Evolutionary conservation across 2,888 invertebrate species (phyloP).

Genomic region (Junonia oenone): DNA sequence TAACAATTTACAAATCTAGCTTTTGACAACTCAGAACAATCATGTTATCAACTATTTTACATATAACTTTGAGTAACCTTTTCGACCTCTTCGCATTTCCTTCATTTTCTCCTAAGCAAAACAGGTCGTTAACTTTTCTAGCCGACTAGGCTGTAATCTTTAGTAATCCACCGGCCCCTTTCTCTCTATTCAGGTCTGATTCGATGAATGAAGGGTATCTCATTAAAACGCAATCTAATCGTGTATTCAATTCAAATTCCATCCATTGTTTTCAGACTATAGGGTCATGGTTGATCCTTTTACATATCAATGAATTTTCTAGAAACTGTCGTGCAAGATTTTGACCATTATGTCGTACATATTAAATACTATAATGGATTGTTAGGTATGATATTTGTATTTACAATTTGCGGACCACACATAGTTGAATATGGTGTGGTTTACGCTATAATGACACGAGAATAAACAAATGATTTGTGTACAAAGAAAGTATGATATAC

Average conservation of each 20-base stretch:
- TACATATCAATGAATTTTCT: conserved; percentile 24
- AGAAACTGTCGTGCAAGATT: background rate
- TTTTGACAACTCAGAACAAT: too few species aligned
- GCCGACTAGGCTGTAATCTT: background rate
- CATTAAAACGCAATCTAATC: conserved; percentile 26
- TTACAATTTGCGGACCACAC: conserved; percentile 7
- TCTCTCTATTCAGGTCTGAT: conserved; percentile 18
- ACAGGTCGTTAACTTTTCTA: background rate
- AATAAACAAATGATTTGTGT: background rate
- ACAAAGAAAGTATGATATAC: background rate
- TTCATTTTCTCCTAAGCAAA: background rate
- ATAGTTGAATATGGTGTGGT: background rate
- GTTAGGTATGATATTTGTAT: background rate
- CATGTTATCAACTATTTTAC: too few species aligned
- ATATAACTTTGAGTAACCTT: too few species aligned
- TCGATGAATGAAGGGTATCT: conserved; percentile 11
- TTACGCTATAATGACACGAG: background rate
- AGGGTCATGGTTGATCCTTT: conserved; percentile 27
- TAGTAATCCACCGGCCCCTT: conserved; percentile 14
- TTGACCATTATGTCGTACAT: conserved; percentile 3
- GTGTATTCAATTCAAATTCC: conserved; percentile 26
- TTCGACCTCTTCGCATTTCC: background rate
- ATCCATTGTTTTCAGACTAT: conserved; percentile 24
- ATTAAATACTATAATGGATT: background rate
- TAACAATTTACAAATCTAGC: too few species aligned